Percentiles rank a stretch among this genome's conserved stretches.
phyloP scores from a whole-genome alignment of 2,113 vertebrate genomes.

The Ochotona curzoniae region DNA sequence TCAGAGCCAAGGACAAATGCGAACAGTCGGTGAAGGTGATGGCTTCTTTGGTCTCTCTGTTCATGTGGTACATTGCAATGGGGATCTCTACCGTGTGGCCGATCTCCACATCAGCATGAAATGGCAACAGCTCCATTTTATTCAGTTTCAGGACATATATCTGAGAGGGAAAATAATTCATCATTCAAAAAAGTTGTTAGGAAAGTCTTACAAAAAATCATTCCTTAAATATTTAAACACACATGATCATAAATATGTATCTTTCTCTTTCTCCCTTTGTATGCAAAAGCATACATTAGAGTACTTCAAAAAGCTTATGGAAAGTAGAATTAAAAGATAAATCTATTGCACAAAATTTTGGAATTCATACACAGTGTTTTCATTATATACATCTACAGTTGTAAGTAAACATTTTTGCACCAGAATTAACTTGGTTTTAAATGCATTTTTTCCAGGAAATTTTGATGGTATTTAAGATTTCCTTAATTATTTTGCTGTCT shows the following conservation, averaged over 20 bases:
- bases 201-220: not conserved
- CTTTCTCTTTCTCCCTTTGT: not conserved
- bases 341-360: no score
- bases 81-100: constrained; percentile 83
- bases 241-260: not conserved
- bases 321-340: no score
- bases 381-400: no score
- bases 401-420: no score
- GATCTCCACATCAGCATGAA: constrained; percentile 81
- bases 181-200: constrained; percentile 24
- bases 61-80: constrained; percentile 79
- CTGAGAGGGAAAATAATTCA: constrained; percentile 64
- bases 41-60: constrained; percentile 59
- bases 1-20: constrained; percentile 79
- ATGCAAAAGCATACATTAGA: not conserved
- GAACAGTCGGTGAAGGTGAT: constrained; percentile 85
- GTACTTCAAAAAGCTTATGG: no score
- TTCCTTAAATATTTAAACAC: constrained; percentile 55
- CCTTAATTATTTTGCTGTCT: no score
- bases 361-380: no score
- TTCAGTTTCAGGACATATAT: constrained; percentile 81
- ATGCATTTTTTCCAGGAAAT: no score
- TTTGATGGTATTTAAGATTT: no score
- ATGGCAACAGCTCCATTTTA: constrained; percentile 82
- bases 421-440: no score